Evolutionary conservation across 1,140 invertebrate genomes (phyloP).

Genomic region (Paraescarpia echinospica): DNA sequence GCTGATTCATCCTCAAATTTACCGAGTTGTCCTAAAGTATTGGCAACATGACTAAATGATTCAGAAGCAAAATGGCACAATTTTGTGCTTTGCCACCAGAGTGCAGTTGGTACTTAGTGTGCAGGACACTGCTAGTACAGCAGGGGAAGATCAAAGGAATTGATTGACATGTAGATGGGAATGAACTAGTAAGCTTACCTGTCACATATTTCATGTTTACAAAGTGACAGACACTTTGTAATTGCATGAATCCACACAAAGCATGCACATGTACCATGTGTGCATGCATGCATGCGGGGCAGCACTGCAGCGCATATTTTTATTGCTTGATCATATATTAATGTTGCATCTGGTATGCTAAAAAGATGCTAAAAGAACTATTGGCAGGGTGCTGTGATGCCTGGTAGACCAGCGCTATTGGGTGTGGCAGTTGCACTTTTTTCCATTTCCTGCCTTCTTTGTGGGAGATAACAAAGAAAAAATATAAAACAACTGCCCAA

Average conservation of each 20-base stretch:
- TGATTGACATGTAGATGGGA: background rate
- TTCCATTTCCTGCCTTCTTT: background rate
- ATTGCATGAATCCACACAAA: background rate
- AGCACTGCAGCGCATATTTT: background rate
- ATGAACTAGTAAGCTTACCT: background rate
- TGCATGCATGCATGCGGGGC: background rate
- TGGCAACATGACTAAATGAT: no score
- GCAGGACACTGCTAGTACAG: background rate
- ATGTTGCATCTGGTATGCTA: background rate
- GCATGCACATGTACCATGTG: background rate
- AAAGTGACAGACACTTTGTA: background rate
- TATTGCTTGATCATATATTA: background rate
- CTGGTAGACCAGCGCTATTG: background rate
- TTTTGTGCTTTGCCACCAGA: background rate
- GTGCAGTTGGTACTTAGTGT: background rate
- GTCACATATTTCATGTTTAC: background rate
- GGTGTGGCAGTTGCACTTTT: background rate
- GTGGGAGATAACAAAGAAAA: no score
- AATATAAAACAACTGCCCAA: background rate
- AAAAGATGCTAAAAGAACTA: background rate
- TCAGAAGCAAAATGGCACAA: background rate
- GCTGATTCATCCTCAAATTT: background rate
- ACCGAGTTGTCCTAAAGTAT: background rate
- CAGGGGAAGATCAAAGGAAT: background rate
- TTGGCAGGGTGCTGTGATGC: background rate